A percentile compares a stretch with the other conserved stretches of the same genome.
Conservation (phyloP, 2,113 vertebrate genomes). For the Benitochromis conjunctus region DNA sequence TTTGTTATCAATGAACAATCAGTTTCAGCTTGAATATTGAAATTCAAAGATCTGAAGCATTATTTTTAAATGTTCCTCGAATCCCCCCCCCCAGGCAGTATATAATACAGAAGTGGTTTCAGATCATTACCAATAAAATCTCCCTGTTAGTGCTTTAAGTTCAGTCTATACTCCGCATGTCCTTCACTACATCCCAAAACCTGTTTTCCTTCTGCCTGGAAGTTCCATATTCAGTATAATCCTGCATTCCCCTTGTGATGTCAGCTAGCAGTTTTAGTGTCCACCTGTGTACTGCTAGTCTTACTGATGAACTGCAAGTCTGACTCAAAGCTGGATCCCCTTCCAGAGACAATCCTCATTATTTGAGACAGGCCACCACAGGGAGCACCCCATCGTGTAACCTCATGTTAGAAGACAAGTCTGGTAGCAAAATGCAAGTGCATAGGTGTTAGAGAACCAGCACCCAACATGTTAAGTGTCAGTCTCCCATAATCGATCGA, state of each 20-base stretch:
- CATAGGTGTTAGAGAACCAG: neutral
- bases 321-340: neutral
- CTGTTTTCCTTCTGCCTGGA: accelerated
- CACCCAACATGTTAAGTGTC: no score
- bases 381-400: neutral
- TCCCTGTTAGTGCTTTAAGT: neutral
- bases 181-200: neutral
- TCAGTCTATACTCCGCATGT: accelerated
- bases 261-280: neutral
- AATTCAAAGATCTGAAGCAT: no score
- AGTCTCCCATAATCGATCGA: no score
- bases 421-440: neutral
- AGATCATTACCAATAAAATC: neutral
- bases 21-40: neutral
- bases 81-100: accelerated
- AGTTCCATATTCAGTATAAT: neutral
- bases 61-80: neutral
- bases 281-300: no score
- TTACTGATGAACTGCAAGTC: neutral
- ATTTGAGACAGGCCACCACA: neutral
- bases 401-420: neutral
- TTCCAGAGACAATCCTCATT: neutral
- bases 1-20: neutral
- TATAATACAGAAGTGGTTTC: neutral
- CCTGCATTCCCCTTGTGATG: accelerated